Percentiles rank a stretch among this genome's conserved stretches.
phyloP scores from a whole-genome alignment of 2,113 vertebrate genomes.

The Eulemur macaco region DNA sequence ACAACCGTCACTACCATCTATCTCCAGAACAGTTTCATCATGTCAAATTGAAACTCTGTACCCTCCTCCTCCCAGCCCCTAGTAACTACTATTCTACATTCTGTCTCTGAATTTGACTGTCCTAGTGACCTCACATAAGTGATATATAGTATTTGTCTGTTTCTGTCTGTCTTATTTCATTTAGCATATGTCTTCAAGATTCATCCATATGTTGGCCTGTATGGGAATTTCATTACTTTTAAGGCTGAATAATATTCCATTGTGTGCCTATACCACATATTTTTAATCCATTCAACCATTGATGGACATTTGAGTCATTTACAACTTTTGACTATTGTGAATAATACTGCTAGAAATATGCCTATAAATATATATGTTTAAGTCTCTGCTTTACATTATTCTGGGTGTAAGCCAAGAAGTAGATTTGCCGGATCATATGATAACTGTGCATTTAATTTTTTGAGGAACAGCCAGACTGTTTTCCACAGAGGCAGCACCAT shows the following conservation, averaged over 20 bases:
- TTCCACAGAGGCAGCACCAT: not conserved
- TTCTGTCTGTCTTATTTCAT: not conserved
- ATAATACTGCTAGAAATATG: not conserved
- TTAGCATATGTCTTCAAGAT: not conserved
- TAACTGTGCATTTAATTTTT: not conserved
- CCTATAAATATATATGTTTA: not conserved
- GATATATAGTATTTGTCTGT: not conserved
- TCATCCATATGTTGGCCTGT: not conserved
- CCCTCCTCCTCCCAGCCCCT: fast-evolving
- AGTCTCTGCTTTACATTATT: not conserved
- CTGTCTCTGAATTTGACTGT: not conserved
- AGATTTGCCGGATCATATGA: not conserved
- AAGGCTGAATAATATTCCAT: not conserved
- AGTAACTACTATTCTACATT: not conserved
- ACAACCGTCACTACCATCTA: not conserved
- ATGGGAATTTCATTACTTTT: not conserved
- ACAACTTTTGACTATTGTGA: not conserved
- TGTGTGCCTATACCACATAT: not conserved
- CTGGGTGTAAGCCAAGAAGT: not conserved
- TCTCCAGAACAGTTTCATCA: not conserved
- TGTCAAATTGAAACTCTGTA: not conserved
- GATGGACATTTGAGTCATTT: not conserved
- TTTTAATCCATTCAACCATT: not conserved
- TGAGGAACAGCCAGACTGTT: not conserved
- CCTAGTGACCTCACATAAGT: not conserved